Percentiles rank a stretch among this genome's conserved stretches.
Conservation (phyloP, 1,140 invertebrate species). For the Octopus sinensis region DNA sequence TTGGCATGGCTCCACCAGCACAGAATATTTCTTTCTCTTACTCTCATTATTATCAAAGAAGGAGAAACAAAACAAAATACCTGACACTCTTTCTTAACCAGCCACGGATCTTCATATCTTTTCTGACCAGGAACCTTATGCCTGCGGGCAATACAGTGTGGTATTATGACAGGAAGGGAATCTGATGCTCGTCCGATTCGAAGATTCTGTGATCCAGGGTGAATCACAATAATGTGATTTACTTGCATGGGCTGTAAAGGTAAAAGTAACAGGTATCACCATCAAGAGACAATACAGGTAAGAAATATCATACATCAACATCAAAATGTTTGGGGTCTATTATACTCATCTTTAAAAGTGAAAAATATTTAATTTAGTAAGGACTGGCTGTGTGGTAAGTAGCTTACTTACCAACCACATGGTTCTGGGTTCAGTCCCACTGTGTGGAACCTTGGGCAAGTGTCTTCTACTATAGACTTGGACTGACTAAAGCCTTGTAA, state of each 20-base stretch:
- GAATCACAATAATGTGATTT: constrained; percentile 76
- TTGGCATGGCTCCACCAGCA: background rate
- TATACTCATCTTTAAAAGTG: no score
- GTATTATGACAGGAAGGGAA: constrained; percentile 75
- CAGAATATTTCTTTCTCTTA: background rate
- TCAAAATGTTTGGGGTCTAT: no score
- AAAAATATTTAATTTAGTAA: no score
- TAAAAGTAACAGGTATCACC: background rate
- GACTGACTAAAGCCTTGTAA: no score
- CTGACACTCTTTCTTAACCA: constrained; percentile 42
- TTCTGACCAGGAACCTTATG: constrained; percentile 56
- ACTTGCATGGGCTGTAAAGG: constrained; percentile 46
- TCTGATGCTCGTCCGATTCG: constrained; percentile 86
- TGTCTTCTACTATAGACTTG: no score
- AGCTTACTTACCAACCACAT: no score
- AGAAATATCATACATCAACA: no score
- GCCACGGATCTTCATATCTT: constrained; percentile 64
- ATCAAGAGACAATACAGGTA: no score
- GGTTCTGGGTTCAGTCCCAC: no score
- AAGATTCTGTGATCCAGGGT: constrained; percentile 86
- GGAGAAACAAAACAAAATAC: constrained; percentile 27
- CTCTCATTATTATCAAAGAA: background rate
- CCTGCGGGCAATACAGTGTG: constrained; percentile 78
- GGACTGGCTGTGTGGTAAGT: no score
- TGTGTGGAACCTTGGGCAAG: no score